Base-by-base conservation (phyloP, 2,113 vertebrate genomes). In the Riparia riparia region DNA sequence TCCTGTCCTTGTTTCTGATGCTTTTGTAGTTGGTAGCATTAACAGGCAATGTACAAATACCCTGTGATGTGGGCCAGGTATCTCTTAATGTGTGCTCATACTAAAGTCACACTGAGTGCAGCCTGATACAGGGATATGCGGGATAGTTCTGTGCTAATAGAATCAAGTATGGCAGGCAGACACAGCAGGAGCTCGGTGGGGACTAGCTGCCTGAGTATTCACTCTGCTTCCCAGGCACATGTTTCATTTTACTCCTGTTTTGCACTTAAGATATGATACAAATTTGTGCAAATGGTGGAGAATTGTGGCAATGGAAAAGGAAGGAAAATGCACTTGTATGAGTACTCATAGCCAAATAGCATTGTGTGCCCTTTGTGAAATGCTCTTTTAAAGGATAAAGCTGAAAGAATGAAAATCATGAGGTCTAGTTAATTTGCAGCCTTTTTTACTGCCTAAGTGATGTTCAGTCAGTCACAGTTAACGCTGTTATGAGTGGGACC, bases 1-100 rank as follows among this genome's bases (percentile, higher is more conserved):
- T 17, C 22, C 29, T 87, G 42, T 26, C 32, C 74, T 69, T 85
- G 11, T 50, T 95, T 93, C 84, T 87, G 70, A 49, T 81, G 31
- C 6, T 9, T 77, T 90, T 50, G 31, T 20, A 39, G 25, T 19
- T 81, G 66, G 37, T 54, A 37, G 12, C 42, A 37, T 63, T 77
- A 72, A 44, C 29, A 82, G 39, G 34, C 50, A 73, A 29, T 14
- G 24, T 60, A 29, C 60, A 74, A 74, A 47, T 41, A 60, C 19
- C 12, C 37, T 47, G 39, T 60, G 42, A 16, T 53, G 29, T 29
- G 71, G 28, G 11, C 44, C 13, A 4, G 21, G 18, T 84, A 8
- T 56, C 20, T 69, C 44, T 51, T 47, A 20, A 7, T 10, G 24
- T 25, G 39, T 32, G 34, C 58, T 72, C 28, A 3, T 37, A 8